Base-by-base conservation (phyloP, 2,113 vertebrate species). In the Xiphophorus couchianus region DNA sequence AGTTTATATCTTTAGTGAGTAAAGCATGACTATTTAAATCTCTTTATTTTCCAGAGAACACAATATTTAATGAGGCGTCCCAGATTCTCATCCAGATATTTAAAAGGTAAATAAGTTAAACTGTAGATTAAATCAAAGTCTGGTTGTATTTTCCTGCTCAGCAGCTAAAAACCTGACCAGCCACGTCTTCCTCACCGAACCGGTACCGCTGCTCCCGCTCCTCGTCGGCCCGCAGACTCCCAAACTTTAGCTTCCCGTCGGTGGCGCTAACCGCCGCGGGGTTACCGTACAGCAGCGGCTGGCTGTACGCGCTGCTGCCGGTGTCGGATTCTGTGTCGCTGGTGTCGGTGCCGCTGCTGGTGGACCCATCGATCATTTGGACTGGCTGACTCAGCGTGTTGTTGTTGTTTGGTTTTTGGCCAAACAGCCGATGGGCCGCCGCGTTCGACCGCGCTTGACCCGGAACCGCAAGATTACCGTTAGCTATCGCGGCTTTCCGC, bases 331-430 rank as follows among this genome's bases (percentile, higher is more conserved):
- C 97, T 0, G 96, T 96, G 88, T 98, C 96, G 0, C 96, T 96
- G 25, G 96, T 96, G 73, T 98, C 97, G 0, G 94, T 94, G 39
- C 95, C 96, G 28, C 97, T 98, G 93, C 97, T 97, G 19, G 94
- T 95, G 60, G 96, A 97, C 11, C 94, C 95, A 77, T 98, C 96
- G 0, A 95, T 93, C 94, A 96, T 90, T 19, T 97, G 96, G 8
- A 96, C 83, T 0, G 95, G 92, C 15, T 92, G 91, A 86, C 92
- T 90, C 2, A 87, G 92, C 58, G 95, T 96, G 62, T 72, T 86
- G 54, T 69, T 73, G 54, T 28, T 61, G 2, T 54, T 63, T 0
- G 81, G 79, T 5, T 91, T 90, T 2, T 89, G 76, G n/a, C 93
- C 78, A n/a, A 82, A 93, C 33, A 90, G 61, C 0, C 93, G 90